Evolutionary conservation across 64 coral and sea anemone genomes (phyloP).

Genomic region (Actinia equina): DNA sequence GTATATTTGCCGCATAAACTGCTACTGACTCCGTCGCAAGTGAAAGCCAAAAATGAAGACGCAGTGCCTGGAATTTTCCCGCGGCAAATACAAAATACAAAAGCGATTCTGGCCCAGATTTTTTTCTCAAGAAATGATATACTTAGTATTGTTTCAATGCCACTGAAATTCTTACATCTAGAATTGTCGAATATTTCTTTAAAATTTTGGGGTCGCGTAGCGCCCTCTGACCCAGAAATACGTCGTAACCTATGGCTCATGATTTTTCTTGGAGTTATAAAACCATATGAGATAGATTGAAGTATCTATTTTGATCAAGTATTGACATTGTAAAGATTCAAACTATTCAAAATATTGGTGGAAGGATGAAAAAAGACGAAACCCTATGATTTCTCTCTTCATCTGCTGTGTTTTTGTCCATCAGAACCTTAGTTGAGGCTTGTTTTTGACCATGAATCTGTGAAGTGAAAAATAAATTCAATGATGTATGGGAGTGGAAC

Average conservation of each 20-base stretch:
- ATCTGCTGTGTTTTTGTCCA: neutral
- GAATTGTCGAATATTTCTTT: neutral
- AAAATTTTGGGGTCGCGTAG: neutral
- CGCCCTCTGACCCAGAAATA: neutral
- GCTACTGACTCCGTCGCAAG: no score
- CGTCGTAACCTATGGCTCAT: neutral
- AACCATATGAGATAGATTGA: neutral
- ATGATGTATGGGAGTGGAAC: neutral
- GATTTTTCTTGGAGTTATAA: neutral
- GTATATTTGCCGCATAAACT: no score
- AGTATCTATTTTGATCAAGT: neutral
- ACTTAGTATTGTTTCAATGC: no score
- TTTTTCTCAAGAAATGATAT: no score
- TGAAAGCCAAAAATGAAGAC: no score
- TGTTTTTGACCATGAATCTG: conserved; percentile 90
- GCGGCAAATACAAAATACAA: no score
- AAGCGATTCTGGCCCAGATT: no score
- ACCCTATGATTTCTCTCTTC: neutral
- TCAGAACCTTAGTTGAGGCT: conserved; percentile 83
- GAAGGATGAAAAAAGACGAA: neutral
- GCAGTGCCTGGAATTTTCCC: no score
- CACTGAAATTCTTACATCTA: no score
- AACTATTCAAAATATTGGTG: neutral
- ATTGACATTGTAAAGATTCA: neutral
- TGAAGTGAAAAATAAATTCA: neutral